Evolutionary conservation across 2,797 vertebrate genomes (phyloP).

Genomic region (Capromys pilorides): DNA sequence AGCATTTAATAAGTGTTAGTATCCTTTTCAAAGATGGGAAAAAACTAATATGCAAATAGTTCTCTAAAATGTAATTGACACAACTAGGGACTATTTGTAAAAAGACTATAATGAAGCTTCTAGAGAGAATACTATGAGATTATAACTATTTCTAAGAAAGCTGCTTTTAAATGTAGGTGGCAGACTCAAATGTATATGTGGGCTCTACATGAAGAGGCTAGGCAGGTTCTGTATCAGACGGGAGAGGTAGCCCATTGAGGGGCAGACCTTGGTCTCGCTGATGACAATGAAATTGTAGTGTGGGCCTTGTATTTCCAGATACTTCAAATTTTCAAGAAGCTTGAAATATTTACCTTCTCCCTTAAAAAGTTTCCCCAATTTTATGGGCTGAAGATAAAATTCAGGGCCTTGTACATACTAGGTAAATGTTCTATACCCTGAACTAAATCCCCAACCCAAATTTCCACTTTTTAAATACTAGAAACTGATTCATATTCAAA

Average conservation of each 20-base stretch:
- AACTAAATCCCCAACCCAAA: not conserved
- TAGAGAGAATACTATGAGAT: conserved; percentile 4
- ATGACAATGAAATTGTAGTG: not conserved
- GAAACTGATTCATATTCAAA: not conserved
- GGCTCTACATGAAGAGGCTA: not conserved
- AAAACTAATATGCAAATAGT: conserved; percentile 5
- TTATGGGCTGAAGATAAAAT: not conserved
- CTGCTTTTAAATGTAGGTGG: not conserved
- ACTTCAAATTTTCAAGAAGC: not conserved
- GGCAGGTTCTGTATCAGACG: not conserved
- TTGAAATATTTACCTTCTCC: not conserved
- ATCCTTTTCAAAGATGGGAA: conserved; percentile 12
- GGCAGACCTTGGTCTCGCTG: not conserved
- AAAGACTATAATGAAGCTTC: not conserved
- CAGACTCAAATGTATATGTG: not conserved
- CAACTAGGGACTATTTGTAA: conserved; percentile 8
- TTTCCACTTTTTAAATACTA: not conserved
- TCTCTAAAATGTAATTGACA: not conserved
- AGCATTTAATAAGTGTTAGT: not conserved
- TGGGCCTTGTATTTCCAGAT: not conserved
- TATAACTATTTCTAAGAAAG: not conserved
- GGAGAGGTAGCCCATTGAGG: not conserved
- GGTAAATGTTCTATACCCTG: not conserved
- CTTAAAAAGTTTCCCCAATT: not conserved
- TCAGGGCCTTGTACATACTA: not conserved